Conservation (phyloP, 1,140 invertebrate species). For the Trichogramma pretiosum region DNA sequence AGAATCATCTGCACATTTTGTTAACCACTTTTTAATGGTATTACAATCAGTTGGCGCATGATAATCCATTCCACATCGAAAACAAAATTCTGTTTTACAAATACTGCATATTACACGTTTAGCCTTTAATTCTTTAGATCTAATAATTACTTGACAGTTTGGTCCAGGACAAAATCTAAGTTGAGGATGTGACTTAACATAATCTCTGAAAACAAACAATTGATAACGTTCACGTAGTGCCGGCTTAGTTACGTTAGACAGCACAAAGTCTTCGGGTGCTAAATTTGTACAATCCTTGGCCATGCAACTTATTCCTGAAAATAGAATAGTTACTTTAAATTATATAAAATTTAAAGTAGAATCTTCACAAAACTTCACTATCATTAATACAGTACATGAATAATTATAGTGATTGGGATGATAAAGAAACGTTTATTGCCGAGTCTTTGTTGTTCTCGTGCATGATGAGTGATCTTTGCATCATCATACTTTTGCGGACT, state of each 20-base stretch:
- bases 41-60: slow-evolving; percentile 96
- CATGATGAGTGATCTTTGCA: too few species aligned
- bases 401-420: too few species aligned
- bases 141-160: slow-evolving; percentile 84
- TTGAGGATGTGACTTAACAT: slow-evolving; percentile 87
- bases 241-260: slow-evolving; percentile 71
- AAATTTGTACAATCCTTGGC: slow-evolving; percentile 83
- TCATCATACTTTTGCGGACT: too few species aligned
- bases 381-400: too few species aligned
- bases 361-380: too few species aligned
- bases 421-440: too few species aligned
- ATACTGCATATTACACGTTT: slow-evolving; percentile 69
- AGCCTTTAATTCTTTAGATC: slow-evolving; percentile 66
- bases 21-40: slow-evolving; percentile 94
- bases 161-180: slow-evolving; percentile 91
- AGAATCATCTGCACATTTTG: slow-evolving; percentile 98
- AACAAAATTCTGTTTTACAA: slow-evolving; percentile 74
- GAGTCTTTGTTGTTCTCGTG: too few species aligned
- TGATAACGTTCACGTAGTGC: slow-evolving; percentile 85
- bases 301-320: slow-evolving; percentile 88
- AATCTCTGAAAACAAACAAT: slow-evolving; percentile 90
- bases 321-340: too few species aligned
- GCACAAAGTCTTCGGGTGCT: slow-evolving; percentile 91
- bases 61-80: slow-evolving; percentile 88
- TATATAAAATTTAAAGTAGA: too few species aligned